Conservation (phyloP, 2,797 vertebrate species). For the Miichthys miiuy region DNA sequence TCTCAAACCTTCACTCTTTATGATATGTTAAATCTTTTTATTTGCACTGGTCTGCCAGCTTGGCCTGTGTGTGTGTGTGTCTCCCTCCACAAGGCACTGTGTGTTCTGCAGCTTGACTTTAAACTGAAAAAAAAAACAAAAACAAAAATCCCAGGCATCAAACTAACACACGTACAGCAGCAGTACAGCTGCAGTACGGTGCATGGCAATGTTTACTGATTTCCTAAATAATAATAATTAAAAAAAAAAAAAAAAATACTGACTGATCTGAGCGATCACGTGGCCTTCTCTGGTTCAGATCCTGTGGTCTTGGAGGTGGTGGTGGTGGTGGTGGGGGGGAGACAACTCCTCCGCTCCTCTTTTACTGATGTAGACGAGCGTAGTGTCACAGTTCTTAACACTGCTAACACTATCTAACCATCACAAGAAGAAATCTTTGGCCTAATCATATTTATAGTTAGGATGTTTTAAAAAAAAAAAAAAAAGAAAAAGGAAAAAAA, state of each 20-base stretch:
- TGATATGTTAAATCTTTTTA: slow-evolving; percentile 29
- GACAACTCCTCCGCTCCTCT: slow-evolving; percentile 38
- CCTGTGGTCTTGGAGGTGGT: slow-evolving; percentile 57
- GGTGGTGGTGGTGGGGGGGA: slow-evolving; percentile 7
- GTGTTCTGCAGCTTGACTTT: slow-evolving; percentile 54
- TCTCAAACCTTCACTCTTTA: slow-evolving; percentile 46
- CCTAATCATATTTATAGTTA: slow-evolving; percentile 66
- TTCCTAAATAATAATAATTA: slow-evolving; percentile 21
- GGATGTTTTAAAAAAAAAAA: slow-evolving; percentile 38
- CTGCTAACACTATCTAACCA: slow-evolving; percentile 41
- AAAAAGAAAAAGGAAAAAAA: background rate
- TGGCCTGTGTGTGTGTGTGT: slow-evolving; percentile 43
- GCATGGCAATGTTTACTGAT: slow-evolving; percentile 76
- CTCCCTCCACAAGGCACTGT: slow-evolving; percentile 34
- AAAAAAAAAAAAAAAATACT: background rate
- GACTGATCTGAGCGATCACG: slow-evolving; percentile 64
- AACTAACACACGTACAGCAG: slow-evolving; percentile 45
- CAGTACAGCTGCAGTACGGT: slow-evolving; percentile 49
- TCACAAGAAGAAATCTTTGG: slow-evolving; percentile 50
- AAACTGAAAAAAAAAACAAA: slow-evolving; percentile 38
- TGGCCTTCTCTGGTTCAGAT: slow-evolving; percentile 77
- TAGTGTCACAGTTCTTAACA: slow-evolving; percentile 33
- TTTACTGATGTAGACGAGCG: slow-evolving; percentile 42
- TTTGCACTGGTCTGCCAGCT: slow-evolving; percentile 67
- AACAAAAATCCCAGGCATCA: slow-evolving; percentile 37